Evolutionary conservation across 2,888 invertebrate genomes (phyloP).

Genomic region (Campoplex nolae): DNA sequence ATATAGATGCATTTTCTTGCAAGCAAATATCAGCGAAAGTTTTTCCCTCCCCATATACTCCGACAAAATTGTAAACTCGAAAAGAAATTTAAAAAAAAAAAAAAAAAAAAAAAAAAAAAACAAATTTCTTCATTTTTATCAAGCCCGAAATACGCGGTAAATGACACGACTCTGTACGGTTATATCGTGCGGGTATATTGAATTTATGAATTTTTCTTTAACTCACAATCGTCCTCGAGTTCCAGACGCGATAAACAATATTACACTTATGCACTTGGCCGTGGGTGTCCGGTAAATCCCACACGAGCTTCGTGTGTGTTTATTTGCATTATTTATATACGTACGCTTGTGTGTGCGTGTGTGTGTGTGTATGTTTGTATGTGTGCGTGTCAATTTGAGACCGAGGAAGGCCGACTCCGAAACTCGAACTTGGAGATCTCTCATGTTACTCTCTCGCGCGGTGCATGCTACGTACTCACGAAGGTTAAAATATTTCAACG

Average conservation of each 20-base stretch:
- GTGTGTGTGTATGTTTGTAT: neutral
- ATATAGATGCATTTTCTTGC: neutral
- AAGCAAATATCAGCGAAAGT: neutral
- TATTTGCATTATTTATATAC: slow-evolving; percentile 11
- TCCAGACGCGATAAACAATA: slow-evolving; percentile 63
- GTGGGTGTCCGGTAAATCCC: slow-evolving; percentile 47
- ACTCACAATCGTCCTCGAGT: slow-evolving; percentile 54
- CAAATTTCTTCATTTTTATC: no score
- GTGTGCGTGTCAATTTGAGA: slow-evolving; percentile 46
- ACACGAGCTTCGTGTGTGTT: slow-evolving; percentile 14
- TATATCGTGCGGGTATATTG: neutral
- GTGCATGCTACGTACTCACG: slow-evolving; percentile 14
- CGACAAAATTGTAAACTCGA: no score
- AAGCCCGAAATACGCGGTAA: neutral
- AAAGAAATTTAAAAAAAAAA: no score
- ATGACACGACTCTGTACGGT: neutral
- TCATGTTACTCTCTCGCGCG: slow-evolving; percentile 51
- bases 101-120: no score
- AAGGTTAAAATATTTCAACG: slow-evolving; percentile 30
- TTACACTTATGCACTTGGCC: slow-evolving; percentile 56
- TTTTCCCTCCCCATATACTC: neutral
- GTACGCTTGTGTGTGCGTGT: neutral
- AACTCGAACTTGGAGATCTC: slow-evolving; percentile 67
- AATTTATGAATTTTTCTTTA: neutral
- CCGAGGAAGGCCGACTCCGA: slow-evolving; percentile 63